These are phyloP conservation scores for Scomber scombrus DNA, from an alignment of 2,113 vertebrate species.

Conservation along the genomic window DNA sequence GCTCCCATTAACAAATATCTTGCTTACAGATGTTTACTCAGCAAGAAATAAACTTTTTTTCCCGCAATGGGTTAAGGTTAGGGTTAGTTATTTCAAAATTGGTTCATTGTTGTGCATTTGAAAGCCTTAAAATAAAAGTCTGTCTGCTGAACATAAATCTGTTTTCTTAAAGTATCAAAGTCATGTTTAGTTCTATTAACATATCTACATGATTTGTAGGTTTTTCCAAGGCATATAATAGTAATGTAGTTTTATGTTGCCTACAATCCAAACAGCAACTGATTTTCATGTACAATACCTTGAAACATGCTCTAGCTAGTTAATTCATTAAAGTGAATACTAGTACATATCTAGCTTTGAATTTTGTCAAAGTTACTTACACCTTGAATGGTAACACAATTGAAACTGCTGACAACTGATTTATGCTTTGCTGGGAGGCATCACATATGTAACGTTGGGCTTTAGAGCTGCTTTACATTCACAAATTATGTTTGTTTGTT, in stretches of 20 bases:
- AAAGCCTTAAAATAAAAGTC: slow-evolving; percentile 7
- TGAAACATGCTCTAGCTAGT: neutral
- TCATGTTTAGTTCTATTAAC: too few species aligned
- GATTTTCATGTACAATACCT: neutral
- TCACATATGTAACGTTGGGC: slow-evolving; percentile 1
- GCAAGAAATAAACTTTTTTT: too few species aligned
- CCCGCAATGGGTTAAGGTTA: too few species aligned
- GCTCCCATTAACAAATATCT: slow-evolving; percentile 19
- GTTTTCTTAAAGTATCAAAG: neutral
- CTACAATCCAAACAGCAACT: neutral
- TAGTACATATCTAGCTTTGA: neutral
- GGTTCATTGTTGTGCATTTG: neutral
- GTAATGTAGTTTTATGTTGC: neutral
- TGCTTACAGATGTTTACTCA: too few species aligned
- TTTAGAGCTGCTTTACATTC: neutral
- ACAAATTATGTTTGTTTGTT: neutral
- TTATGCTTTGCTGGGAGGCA: neutral
- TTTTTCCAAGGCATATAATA: too few species aligned
- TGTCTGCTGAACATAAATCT: neutral
- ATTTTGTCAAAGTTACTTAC: neutral
- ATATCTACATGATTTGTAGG: too few species aligned
- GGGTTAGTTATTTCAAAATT: neutral
- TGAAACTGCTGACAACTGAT: neutral
- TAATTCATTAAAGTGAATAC: neutral
- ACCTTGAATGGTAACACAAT: neutral